phyloP scores from a whole-genome alignment of 64 coral and sea anemone species.

The Dendronephthya gigantea region DNA sequence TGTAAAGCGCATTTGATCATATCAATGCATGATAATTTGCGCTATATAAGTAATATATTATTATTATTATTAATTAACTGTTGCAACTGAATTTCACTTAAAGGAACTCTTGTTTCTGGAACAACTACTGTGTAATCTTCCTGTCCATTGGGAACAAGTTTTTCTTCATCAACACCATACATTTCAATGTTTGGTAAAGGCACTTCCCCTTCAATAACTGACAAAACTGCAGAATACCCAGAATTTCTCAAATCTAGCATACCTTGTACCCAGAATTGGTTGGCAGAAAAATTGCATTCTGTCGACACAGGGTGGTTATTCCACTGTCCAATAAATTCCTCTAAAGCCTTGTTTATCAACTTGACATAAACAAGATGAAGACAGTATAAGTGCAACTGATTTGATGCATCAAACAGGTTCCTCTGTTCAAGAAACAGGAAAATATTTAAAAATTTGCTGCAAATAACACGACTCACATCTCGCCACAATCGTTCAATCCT shows the following conservation, averaged over 20 bases:
- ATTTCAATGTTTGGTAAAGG: background rate
- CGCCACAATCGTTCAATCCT: conserved; percentile 2
- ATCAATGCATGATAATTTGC: background rate
- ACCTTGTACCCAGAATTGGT: conserved; percentile 2
- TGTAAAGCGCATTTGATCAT: no score
- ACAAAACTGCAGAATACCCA: conserved; percentile 5
- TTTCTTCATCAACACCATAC: background rate
- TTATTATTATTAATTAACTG: background rate
- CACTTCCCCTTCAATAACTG: conserved; percentile 16
- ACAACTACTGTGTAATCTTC: background rate
- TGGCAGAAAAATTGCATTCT: conserved; percentile 3
- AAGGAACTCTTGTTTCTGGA: conserved; percentile 2
- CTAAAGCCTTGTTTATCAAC: conserved; percentile 15
- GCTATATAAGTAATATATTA: no score
- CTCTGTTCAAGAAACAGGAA: conserved; percentile 13
- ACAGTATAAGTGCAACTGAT: background rate
- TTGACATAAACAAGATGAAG: conserved; percentile 7
- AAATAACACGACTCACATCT: conserved; percentile 10
- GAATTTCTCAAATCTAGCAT: conserved; percentile 10
- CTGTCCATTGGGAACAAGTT: background rate
- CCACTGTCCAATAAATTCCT: conserved; percentile 11
- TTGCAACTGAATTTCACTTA: background rate
- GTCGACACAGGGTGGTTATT: background rate
- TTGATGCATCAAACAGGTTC: background rate
- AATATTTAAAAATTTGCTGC: background rate